A percentile compares a stretch with the other conserved stretches of the same genome.
phyloP scores from a whole-genome alignment of 2,797 vertebrate species.

The Scleropages formosus region DNA sequence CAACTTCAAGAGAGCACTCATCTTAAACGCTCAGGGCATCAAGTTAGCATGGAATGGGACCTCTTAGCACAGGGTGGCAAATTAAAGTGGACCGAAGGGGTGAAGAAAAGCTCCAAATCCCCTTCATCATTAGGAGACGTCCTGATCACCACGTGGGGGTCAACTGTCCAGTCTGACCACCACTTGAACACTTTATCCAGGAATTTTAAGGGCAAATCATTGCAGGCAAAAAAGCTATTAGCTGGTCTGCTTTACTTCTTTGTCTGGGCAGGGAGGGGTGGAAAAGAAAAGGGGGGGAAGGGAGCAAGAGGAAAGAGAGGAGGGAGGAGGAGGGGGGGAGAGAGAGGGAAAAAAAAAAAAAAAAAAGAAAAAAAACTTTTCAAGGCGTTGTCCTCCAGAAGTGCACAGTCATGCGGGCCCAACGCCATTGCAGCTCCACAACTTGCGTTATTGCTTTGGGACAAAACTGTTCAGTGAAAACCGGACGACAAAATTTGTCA shows the following conservation, averaged over 20 bases:
- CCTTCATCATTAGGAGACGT: neutral
- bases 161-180: neutral
- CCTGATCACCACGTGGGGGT: slow-evolving; percentile 20
- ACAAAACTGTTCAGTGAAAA: slow-evolving; percentile 6
- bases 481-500: neutral
- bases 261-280: neutral
- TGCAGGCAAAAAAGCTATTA: neutral
- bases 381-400: slow-evolving; percentile 71
- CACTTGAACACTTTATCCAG: neutral
- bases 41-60: no score
- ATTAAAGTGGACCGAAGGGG: no score
- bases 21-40: no score
- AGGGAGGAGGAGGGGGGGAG: no score
- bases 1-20: no score
- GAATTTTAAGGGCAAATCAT: neutral
- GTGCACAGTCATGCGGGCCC: slow-evolving; percentile 73
- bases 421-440: slow-evolving; percentile 29
- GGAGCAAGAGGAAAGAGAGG: no score
- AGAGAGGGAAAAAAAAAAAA: no score
- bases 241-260: neutral
- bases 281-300: no score
- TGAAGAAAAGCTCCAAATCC: no score
- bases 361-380: slow-evolving; percentile 33
- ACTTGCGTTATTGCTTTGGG: slow-evolving; percentile 17
- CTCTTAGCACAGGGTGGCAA: no score